phyloP scores from a whole-genome alignment of 1,140 invertebrate species.

The Microplitis demolitor region DNA sequence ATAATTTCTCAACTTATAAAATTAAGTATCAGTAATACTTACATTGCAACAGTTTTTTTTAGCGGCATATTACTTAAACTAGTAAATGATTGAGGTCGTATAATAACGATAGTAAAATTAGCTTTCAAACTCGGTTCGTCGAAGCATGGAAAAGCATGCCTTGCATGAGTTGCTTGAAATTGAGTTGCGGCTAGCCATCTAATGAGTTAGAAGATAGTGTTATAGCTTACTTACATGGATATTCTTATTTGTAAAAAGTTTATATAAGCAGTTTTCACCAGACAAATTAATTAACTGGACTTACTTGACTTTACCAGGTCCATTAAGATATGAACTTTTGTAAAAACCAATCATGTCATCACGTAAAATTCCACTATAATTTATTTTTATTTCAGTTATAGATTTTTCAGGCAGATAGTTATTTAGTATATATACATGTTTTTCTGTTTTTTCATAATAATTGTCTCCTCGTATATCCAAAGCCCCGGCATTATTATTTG shows the following conservation, averaged over 20 bases:
- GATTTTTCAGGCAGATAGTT: constrained; percentile 57
- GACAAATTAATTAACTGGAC: constrained; percentile 30
- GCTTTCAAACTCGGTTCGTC: constrained; percentile 89
- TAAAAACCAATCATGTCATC: constrained; percentile 67
- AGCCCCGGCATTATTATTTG: neutral
- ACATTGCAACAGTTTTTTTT: constrained; percentile 10
- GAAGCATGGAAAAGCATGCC: constrained; percentile 86
- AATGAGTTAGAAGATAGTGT: neutral
- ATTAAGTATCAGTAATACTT: neutral
- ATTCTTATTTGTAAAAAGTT: neutral
- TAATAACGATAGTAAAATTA: constrained; percentile 71
- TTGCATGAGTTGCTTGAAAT: constrained; percentile 81
- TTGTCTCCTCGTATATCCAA: constrained; percentile 42
- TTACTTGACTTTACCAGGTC: constrained; percentile 68
- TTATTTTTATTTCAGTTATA: constrained; percentile 20
- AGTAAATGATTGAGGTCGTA: constrained; percentile 49
- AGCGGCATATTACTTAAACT: constrained; percentile 61
- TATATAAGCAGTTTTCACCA: neutral
- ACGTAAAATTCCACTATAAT: constrained; percentile 40
- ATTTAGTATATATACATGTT: constrained; percentile 67
- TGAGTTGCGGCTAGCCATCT: constrained; percentile 85
- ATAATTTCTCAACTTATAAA: no score
- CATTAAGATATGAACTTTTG: constrained; percentile 75
- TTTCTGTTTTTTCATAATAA: constrained; percentile 68
- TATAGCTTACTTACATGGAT: neutral